These are phyloP conservation scores for Anolis sagrei DNA, from an alignment of 2,113 vertebrate species.

Conservation along the genomic window DNA sequence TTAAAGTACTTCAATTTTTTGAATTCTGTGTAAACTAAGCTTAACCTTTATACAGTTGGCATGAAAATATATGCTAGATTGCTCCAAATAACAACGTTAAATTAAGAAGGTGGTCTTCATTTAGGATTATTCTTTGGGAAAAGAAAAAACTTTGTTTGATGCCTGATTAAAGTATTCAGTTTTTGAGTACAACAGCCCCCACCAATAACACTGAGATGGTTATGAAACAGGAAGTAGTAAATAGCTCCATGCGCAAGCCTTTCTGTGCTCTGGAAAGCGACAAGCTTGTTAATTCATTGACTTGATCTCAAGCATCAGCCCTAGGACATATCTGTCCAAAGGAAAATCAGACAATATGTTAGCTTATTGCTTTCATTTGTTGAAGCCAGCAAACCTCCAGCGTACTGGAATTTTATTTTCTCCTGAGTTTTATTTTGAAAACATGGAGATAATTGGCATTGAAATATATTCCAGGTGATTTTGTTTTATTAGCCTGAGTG, in stretches of 20 bases:
- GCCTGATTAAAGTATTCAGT: background rate
- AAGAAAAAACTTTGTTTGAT: background rate
- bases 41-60: no score
- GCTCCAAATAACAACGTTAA: background rate
- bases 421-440: conserved; percentile 39
- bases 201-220: background rate
- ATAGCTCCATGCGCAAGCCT: background rate
- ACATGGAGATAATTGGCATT: background rate
- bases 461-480: conserved; percentile 59
- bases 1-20: no score
- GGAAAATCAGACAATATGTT: background rate
- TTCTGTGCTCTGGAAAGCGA: conserved; percentile 24
- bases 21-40: no score
- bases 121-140: background rate
- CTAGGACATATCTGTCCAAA: conserved; percentile 28
- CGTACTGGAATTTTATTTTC: conserved; percentile 45
- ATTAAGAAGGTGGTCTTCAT: background rate
- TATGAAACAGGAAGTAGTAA: background rate
- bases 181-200: background rate
- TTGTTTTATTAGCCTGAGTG: conserved; percentile 11
- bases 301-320: conserved; percentile 35
- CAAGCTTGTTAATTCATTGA: fast-evolving
- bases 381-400: conserved; percentile 35
- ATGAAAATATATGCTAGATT: no score
- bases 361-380: conserved; percentile 41